Evolutionary conservation across 2,888 invertebrate species (phyloP), one percentile per base, ranked within the genome.

Genomic region (Trachelus troglodyta): DNA sequence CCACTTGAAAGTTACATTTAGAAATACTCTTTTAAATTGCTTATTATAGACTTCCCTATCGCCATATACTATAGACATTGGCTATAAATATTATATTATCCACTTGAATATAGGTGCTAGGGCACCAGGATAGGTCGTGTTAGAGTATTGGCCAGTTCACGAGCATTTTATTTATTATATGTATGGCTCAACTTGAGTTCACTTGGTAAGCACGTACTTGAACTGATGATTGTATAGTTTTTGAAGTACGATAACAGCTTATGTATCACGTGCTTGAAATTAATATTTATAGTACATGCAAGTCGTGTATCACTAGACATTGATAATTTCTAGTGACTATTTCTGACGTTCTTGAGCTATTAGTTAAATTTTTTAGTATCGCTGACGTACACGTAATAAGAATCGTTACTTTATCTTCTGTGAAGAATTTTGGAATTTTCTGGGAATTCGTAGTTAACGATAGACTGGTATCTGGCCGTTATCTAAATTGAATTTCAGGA

Each of bases 231-330:
- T 71, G 34, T 15, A 33, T 30, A 31, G 12, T 31, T 71, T 71
- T 34, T 71, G 40, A 56, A 56, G 40, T 56, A 23, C 23, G 40
- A 56, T 56, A 56, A 56, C 4, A 56, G 15, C 9, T 56, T 56
- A 56, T 2, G 23, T 56, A 56, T 78, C 76, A 79, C 74, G 37
- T 76, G 79, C 79, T 78, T 78, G 75, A 75, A 79, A 75, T 75
- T 79, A 83, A 83, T 84, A 84, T 84, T 82, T 80, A 83, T 84
- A 83, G 84, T 83, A 79, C 73, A 80, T 79, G 81, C 80, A 78
- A 81, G 76, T 79, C 75, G 40, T 56, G 40, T 9, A 56, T 56
- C 40, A 56, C 6, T 56, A 56, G 23, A 6, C 23, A 23, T 56
- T 23, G 9, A 23, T 23, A 2, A 2, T 56, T 9, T 23, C 40